These are phyloP conservation scores for Caenorhabditis drosophilae DNA, from an alignment of 2,888 invertebrate genomes.

Conservation along the genomic window DNA sequence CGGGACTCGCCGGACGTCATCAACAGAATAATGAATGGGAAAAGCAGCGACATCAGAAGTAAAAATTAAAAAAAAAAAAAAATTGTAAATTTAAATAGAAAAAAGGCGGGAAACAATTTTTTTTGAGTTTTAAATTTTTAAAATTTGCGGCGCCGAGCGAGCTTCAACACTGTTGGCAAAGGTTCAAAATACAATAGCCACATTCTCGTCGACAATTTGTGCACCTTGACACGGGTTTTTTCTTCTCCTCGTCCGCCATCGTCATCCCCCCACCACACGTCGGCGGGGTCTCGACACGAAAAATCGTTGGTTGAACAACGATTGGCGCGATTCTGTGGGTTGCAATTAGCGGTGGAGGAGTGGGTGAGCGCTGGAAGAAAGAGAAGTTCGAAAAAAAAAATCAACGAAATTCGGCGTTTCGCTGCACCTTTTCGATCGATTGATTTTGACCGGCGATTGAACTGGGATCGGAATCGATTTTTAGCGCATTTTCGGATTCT, in stretches of 20 bases:
- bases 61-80: background rate
- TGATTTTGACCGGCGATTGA: no score
- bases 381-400: no score
- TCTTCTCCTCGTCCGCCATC: background rate
- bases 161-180: background rate
- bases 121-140: no score
- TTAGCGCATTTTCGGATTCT: background rate
- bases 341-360: no score
- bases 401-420: no score
- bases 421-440: no score
- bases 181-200: background rate
- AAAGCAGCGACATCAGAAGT: background rate
- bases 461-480: background rate
- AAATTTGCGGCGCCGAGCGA: no score
- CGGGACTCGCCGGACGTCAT: background rate
- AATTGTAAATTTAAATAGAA: background rate
- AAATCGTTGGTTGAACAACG: background rate
- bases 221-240: background rate
- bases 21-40: background rate
- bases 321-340: background rate
- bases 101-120: background rate
- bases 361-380: no score
- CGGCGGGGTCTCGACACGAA: background rate
- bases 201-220: slow-evolving; percentile 1
- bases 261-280: no score